phyloP scores from a whole-genome alignment of 1,140 invertebrate genomes.

The Tetraneura akinire region DNA sequence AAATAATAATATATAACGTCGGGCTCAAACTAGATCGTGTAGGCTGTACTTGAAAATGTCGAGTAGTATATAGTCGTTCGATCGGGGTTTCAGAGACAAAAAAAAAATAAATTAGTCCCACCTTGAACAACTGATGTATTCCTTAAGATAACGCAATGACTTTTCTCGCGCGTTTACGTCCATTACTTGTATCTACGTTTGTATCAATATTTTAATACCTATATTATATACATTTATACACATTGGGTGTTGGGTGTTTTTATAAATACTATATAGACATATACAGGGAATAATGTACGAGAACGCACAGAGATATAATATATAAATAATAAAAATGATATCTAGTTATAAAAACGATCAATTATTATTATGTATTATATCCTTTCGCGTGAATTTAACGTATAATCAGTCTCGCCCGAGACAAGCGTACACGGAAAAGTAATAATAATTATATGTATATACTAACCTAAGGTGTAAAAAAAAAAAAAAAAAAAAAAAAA shows the following conservation, averaged over 20 bases:
- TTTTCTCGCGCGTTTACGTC: conserved; percentile 4
- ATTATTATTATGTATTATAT: too few species aligned
- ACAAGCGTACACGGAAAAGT: background rate
- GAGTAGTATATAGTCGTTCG: conserved; percentile 3
- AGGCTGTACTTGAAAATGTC: conserved; percentile 25
- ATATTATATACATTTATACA: too few species aligned
- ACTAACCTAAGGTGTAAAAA: background rate
- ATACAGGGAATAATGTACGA: background rate
- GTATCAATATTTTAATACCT: too few species aligned
- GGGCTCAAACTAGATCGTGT: conserved; percentile 20
- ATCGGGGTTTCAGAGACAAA: background rate
- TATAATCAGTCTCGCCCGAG: conserved; percentile 14
- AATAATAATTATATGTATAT: background rate
- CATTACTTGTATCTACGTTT: background rate
- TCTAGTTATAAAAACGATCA: background rate
- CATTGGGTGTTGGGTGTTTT: too few species aligned
- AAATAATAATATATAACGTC: background rate
- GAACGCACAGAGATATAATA: background rate
- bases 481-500: background rate
- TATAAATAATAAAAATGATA: background rate
- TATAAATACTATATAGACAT: too few species aligned
- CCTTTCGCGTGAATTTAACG: conserved; percentile 8
- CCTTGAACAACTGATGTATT: conserved; percentile 20
- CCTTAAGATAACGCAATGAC: background rate
- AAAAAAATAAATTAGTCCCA: conserved; percentile 18